A percentile compares a stretch with the other conserved stretches of the same genome.
Evolutionary conservation across 2,888 invertebrate species (phyloP).

Genomic region (Yponomeuta malinellus): DNA sequence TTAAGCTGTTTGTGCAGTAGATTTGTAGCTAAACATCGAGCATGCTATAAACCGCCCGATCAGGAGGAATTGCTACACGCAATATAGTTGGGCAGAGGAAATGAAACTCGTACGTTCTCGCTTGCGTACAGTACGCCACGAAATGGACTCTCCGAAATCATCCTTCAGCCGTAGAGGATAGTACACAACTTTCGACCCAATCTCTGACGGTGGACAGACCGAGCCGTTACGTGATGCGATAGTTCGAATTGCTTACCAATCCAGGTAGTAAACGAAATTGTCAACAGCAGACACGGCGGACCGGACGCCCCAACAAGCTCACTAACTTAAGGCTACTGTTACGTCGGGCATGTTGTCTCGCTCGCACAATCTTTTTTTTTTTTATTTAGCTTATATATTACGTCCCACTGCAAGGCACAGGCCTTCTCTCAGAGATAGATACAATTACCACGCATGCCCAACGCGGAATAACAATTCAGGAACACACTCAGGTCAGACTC

Average conservation of each 20-base stretch:
- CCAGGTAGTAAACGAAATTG: too few relatives aligned
- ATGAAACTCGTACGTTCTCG: slow-evolving; percentile 56
- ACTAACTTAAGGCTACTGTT: too few relatives aligned
- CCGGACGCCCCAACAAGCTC: too few relatives aligned
- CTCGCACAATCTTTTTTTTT: too few relatives aligned
- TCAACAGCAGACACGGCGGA: too few relatives aligned
- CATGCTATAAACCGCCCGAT: not conserved
- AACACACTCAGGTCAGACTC: too few relatives aligned
- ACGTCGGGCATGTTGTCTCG: too few relatives aligned
- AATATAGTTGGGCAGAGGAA: slow-evolving; percentile 34
- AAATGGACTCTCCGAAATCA: not conserved
- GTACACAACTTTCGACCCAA: not conserved
- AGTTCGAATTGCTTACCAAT: slow-evolving; percentile 35
- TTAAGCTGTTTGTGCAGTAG: not conserved
- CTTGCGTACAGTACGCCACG: slow-evolving; percentile 44
- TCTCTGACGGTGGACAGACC: slow-evolving; percentile 29
- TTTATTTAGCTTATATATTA: too few relatives aligned
- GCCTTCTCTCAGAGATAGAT: too few relatives aligned
- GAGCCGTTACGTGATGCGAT: slow-evolving; percentile 53
- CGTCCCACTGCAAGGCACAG: too few relatives aligned
- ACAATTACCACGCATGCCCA: too few relatives aligned
- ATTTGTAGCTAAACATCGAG: slow-evolving; percentile 5
- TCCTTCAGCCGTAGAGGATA: not conserved
- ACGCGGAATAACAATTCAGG: too few relatives aligned
- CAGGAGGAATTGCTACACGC: slow-evolving; percentile 5